Evolutionary conservation across 1,140 invertebrate species (phyloP).

Genomic region (Drosophila nannoptera): DNA sequence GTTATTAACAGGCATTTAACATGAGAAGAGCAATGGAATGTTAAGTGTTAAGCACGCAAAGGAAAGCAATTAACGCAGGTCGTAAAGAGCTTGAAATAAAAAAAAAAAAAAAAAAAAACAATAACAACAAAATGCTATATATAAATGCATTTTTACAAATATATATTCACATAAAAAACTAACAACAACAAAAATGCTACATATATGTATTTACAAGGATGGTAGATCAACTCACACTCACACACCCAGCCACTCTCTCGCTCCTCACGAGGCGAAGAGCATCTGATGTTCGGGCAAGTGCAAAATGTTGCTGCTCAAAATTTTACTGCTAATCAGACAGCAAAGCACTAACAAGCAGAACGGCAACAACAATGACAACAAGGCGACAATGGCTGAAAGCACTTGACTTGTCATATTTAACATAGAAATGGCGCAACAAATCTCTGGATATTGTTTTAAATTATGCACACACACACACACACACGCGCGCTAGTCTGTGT

Average conservation of each 20-base stretch:
- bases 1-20: too few relatives aligned
- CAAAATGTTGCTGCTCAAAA: constrained; percentile 23
- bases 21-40: too few relatives aligned
- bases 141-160: too few relatives aligned
- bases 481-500: not conserved
- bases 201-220: too few relatives aligned
- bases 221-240: too few relatives aligned
- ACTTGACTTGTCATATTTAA: constrained; percentile 74
- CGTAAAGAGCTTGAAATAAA: too few relatives aligned
- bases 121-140: not conserved
- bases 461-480: constrained; percentile 50
- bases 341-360: constrained; percentile 24
- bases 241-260: too few relatives aligned
- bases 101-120: too few relatives aligned
- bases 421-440: constrained; percentile 75
- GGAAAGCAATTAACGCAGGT: too few relatives aligned
- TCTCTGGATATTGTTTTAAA: constrained; percentile 77
- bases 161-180: too few relatives aligned
- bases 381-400: constrained; percentile 36
- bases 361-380: constrained; percentile 40
- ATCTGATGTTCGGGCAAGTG: not conserved
- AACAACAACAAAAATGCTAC: too few relatives aligned
- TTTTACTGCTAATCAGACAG: constrained; percentile 61
- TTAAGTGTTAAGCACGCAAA: too few relatives aligned
- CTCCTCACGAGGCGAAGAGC: not conserved